phyloP scores from a whole-genome alignment of 2,113 vertebrate species.

The Myanophis thanlyinensis region DNA sequence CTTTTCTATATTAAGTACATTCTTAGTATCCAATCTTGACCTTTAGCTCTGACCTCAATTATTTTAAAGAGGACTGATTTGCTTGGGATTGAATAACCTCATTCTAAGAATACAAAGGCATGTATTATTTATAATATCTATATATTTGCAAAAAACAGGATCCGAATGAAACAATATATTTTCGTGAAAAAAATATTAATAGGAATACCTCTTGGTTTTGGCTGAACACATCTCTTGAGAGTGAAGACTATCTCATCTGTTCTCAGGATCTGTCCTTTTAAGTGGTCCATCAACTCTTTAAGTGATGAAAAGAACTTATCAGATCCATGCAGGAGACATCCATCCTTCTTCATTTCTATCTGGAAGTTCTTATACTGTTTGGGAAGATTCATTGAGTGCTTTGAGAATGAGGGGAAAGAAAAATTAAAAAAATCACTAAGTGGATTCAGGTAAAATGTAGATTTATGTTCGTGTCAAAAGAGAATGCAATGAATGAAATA shows the following conservation, averaged over 20 bases:
- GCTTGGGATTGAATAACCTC: not conserved
- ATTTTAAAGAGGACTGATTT: not conserved
- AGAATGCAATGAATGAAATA: not conserved
- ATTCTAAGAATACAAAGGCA: not conserved
- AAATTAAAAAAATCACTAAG: not conserved
- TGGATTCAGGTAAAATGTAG: not conserved
- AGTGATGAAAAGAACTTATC: constrained; percentile 76
- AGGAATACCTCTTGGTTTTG: constrained; percentile 84
- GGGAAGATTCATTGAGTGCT: constrained; percentile 56
- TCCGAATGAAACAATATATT: not conserved
- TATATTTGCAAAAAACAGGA: not conserved
- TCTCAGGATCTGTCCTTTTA: constrained; percentile 87
- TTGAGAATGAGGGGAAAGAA: fast-evolving
- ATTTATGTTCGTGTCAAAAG: not conserved
- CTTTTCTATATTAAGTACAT: not conserved
- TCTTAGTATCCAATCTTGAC: not conserved
- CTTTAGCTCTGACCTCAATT: not conserved
- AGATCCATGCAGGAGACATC: constrained; percentile 82
- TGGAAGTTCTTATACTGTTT: constrained; percentile 97
- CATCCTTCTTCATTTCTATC: constrained; percentile 80
- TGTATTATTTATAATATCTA: not conserved
- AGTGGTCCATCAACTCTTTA: constrained; percentile 86
- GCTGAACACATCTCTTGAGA: constrained; percentile 89
- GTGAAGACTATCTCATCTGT: constrained; percentile 93
- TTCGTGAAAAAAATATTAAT: not conserved